Evolutionary conservation across 2,888 invertebrate species (phyloP).

Genomic region (Cerceris rybyensis): DNA sequence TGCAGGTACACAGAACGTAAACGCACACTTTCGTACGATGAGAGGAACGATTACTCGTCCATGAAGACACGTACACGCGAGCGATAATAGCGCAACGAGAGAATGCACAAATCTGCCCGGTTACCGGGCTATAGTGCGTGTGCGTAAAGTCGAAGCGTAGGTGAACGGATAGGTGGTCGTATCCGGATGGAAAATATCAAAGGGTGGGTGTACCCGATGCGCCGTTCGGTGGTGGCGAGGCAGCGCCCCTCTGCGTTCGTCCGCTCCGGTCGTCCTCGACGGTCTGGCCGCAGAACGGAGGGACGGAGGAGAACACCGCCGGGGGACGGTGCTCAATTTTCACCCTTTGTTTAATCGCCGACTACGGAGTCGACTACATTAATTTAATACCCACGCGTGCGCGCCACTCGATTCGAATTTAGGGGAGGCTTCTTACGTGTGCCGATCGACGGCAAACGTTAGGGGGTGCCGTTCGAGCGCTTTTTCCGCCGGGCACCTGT

Average conservation of each 20-base stretch:
- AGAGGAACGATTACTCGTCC: conserved; percentile 9
- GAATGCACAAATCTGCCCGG: conserved; percentile 9
- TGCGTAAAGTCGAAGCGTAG: neutral
- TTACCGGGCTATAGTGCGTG: too few species aligned
- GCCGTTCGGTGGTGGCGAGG: neutral
- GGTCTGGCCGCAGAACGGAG: neutral
- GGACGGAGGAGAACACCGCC: neutral
- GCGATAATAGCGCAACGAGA: conserved; percentile 17
- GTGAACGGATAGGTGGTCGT: neutral
- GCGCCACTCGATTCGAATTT: conserved; percentile 66
- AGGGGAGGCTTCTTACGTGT: conserved; percentile 61
- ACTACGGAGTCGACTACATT: conserved; percentile 78
- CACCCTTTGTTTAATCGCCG: conserved; percentile 81
- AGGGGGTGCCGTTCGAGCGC: conserved; percentile 11
- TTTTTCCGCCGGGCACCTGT: conserved; percentile 13
- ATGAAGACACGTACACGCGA: conserved; percentile 6
- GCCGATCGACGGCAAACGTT: conserved; percentile 17
- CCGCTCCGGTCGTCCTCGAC: neutral
- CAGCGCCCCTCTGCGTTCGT: neutral
- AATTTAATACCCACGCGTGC: conserved; percentile 78
- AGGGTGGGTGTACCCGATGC: neutral
- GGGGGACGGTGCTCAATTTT: conserved; percentile 75
- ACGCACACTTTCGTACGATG: neutral
- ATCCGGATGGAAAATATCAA: too few species aligned
- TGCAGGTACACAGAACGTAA: neutral